Conservation (phyloP, 2,797 vertebrate genomes). For the Melanotaenia nigrans region DNA sequence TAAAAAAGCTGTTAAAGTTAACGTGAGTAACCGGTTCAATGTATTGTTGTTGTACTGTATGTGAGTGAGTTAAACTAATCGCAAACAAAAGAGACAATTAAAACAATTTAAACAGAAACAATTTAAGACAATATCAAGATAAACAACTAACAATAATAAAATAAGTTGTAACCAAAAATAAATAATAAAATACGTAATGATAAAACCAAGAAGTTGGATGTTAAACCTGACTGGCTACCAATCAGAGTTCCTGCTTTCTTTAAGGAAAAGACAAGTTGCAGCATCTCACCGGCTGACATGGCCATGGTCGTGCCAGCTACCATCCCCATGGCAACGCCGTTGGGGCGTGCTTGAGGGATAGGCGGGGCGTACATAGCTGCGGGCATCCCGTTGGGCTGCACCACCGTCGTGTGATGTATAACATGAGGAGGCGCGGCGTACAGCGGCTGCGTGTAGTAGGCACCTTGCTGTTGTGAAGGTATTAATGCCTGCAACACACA, state of each 20-base stretch:
- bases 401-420: conserved; percentile 99
- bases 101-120: background rate
- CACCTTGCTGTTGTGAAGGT: conserved; percentile 89
- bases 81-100: background rate
- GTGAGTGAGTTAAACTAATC: background rate
- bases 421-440: conserved; percentile 97
- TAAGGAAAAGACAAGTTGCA: background rate
- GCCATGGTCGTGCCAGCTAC: conserved; percentile 98
- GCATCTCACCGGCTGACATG: conserved; percentile 93
- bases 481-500: conserved; percentile 57
- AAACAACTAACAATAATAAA: background rate
- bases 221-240: background rate
- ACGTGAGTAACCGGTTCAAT: background rate
- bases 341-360: conserved; percentile 86
- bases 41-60: background rate
- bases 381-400: conserved; percentile 98
- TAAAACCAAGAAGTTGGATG: background rate
- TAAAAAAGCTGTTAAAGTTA: no score
- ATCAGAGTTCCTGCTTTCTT: background rate
- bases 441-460: conserved; percentile 97
- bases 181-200: background rate
- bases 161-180: background rate
- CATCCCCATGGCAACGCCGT: conserved; percentile 95
- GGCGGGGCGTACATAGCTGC: conserved; percentile 93
- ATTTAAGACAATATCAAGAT: background rate